These are phyloP conservation scores for Clarias magur DNA, from an alignment of 2,113 vertebrate species.

Conservation along the genomic window DNA sequence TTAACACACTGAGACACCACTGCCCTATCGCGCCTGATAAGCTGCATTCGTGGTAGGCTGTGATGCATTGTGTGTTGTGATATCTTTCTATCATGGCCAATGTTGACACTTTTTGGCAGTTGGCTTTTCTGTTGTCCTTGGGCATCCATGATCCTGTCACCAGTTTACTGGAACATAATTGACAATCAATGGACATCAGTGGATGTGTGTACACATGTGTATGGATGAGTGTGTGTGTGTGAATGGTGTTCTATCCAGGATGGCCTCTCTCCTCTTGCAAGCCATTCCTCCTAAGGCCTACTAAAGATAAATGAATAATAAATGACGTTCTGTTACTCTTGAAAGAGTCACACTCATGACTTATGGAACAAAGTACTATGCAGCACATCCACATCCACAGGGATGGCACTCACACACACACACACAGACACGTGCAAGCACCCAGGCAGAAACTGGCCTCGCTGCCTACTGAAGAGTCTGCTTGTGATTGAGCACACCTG, in stretches of 20 bases:
- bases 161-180: no score
- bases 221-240: neutral
- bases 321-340: neutral
- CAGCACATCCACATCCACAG: conserved; percentile 20
- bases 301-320: neutral
- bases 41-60: no score
- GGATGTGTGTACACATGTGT: no score
- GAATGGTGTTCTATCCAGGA: neutral
- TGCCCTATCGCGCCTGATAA: no score
- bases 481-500: conserved; percentile 52
- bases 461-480: conserved; percentile 25
- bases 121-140: no score
- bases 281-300: neutral
- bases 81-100: no score
- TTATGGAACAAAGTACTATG: neutral
- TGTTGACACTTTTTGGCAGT: no score
- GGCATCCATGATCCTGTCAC: no score
- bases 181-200: no score
- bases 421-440: neutral
- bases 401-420: conserved; percentile 14
- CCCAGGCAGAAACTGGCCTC: neutral
- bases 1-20: no score
- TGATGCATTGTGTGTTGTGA: no score
- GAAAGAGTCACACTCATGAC: neutral
- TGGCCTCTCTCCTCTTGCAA: neutral